phyloP scores from a whole-genome alignment of 2,888 invertebrate species.

The Ophonus ardosiacus region DNA sequence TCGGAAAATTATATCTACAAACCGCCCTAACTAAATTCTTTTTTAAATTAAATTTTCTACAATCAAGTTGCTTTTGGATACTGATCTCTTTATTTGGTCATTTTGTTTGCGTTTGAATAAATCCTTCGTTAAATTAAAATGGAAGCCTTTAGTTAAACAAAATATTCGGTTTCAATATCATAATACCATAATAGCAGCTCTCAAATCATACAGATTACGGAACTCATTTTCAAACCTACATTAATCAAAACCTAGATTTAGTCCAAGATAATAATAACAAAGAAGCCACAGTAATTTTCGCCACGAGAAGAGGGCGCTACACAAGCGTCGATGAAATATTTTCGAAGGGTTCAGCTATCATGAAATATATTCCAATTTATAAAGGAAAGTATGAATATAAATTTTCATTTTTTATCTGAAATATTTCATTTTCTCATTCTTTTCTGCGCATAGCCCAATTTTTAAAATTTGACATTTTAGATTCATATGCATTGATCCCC shows the following conservation, averaged over 20 bases:
- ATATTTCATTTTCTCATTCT: neutral
- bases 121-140: neutral
- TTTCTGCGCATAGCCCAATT: neutral
- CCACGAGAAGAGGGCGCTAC: neutral
- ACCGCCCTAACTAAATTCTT: neutral
- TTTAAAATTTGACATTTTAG: neutral
- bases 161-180: constrained; percentile 14
- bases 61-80: neutral
- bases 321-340: constrained; percentile 27
- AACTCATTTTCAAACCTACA: constrained; percentile 36
- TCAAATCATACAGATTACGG: constrained; percentile 22
- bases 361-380: neutral
- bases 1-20: neutral
- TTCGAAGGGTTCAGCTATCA: neutral
- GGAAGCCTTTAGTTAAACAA: constrained; percentile 7
- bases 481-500: neutral
- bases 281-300: constrained; percentile 4
- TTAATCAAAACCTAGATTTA: constrained; percentile 52
- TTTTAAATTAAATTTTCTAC: neutral
- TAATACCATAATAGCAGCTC: constrained; percentile 2
- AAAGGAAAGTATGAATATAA: neutral
- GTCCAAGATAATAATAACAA: constrained; percentile 41
- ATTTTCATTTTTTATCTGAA: neutral
- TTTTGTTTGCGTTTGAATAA: neutral
- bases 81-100: neutral